These are phyloP conservation scores for Heliothis peltigera DNA, from an alignment of 2,888 invertebrate genomes.

Conservation along the genomic window DNA sequence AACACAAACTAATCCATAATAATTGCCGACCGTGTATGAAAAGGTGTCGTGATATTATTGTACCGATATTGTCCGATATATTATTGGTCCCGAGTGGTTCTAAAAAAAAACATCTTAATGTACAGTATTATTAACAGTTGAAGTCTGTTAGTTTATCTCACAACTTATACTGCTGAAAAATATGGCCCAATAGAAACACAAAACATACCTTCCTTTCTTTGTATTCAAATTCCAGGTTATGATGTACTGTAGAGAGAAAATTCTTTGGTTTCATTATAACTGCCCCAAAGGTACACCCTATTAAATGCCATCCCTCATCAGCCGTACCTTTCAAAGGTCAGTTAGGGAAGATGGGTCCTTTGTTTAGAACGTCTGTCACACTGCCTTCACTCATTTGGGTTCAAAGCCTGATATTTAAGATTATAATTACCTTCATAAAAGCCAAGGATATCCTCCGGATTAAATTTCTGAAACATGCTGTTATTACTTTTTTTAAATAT, in stretches of 20 bases:
- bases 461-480: background rate
- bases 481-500: too few relatives aligned
- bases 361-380: conserved; percentile 1
- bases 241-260: background rate
- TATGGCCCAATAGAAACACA: too few relatives aligned
- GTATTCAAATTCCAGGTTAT: background rate
- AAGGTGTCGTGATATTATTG: too few relatives aligned
- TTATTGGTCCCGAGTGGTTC: too few relatives aligned
- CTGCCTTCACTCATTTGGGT: background rate
- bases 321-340: conserved; percentile 21
- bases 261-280: background rate
- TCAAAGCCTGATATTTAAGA: background rate
- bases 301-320: conserved; percentile 22
- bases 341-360: background rate
- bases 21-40: too few relatives aligned
- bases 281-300: conserved; percentile 3
- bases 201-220: too few relatives aligned
- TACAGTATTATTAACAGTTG: too few relatives aligned
- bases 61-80: too few relatives aligned
- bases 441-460: background rate
- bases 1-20: too few relatives aligned
- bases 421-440: background rate
- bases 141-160: too few relatives aligned
- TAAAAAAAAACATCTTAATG: too few relatives aligned
- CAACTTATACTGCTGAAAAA: too few relatives aligned